Percentiles rank a stretch among this genome's conserved stretches.
Evolutionary conservation across 2,888 invertebrate genomes (phyloP).

Genomic region (Eledone cirrhosa): DNA sequence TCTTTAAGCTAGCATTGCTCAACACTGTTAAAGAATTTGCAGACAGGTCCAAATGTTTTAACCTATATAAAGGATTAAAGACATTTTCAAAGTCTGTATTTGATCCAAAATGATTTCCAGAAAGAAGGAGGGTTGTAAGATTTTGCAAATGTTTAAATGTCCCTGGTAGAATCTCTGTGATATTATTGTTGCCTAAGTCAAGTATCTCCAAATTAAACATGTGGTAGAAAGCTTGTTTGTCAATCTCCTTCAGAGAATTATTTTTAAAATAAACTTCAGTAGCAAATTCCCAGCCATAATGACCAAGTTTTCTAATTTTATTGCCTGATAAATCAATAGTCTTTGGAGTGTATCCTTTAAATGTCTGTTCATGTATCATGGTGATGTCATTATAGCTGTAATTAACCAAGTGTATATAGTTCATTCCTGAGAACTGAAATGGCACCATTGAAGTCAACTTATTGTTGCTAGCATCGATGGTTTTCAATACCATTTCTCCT

Average conservation of each 20-base stretch:
- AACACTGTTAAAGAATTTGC: constrained; percentile 48
- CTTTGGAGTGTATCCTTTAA: constrained; percentile 50
- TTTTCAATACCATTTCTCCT: constrained; percentile 7
- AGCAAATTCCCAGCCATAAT: constrained; percentile 53
- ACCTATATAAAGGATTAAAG: constrained; percentile 40
- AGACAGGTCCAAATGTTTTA: constrained; percentile 48
- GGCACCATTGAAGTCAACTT: constrained; percentile 43
- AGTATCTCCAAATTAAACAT: constrained; percentile 46
- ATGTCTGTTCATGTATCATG: constrained; percentile 47
- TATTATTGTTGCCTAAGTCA: constrained; percentile 47
- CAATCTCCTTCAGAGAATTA: constrained; percentile 48
- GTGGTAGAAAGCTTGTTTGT: constrained; percentile 49
- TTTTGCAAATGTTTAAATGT: constrained; percentile 47
- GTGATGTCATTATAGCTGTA: constrained; percentile 56
- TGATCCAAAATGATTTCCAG: constrained; percentile 42
- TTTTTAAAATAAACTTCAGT: constrained; percentile 44
- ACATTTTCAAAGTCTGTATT: constrained; percentile 33
- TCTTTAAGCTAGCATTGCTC: constrained; percentile 40
- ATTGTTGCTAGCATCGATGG: constrained; percentile 38
- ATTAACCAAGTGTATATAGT: constrained; percentile 46
- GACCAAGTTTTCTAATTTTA: constrained; percentile 42
- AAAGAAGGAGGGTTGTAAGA: constrained; percentile 42
- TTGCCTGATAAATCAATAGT: constrained; percentile 58
- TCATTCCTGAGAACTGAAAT: constrained; percentile 49
- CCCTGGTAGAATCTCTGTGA: constrained; percentile 43